These are phyloP conservation scores for Eupithecia inturbata DNA, from an alignment of 2,888 invertebrate genomes.

Conservation along the genomic window DNA sequence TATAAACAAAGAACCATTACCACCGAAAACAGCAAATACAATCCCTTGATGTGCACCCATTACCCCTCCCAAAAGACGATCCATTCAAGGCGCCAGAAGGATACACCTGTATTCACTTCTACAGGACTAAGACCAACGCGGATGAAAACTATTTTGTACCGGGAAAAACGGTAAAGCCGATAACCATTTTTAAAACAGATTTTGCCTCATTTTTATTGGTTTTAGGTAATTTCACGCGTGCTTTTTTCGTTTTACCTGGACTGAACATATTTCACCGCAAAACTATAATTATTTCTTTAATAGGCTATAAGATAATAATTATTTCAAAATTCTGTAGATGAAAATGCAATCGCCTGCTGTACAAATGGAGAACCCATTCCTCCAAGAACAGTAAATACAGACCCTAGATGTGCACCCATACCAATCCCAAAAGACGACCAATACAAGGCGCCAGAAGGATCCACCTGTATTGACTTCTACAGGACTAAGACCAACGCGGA, in stretches of 20 bases:
- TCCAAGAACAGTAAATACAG: neutral
- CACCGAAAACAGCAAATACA: neutral
- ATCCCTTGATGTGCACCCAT: conserved; percentile 21
- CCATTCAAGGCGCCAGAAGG: conserved; percentile 29
- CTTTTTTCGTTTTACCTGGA: neutral
- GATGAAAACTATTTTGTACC: conserved; percentile 20
- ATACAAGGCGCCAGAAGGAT: conserved; percentile 28
- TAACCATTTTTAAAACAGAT: neutral
- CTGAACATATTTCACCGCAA: neutral
- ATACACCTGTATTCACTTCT: conserved; percentile 28
- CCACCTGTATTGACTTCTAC: conserved; percentile 26
- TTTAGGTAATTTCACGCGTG: neutral
- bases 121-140: conserved; percentile 17
- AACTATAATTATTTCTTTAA: neutral
- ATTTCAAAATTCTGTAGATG: conserved; percentile 5
- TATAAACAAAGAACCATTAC: conserved; percentile 25
- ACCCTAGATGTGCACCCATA: conserved; percentile 21
- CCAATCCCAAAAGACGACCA: conserved; percentile 22
- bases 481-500: conserved; percentile 22
- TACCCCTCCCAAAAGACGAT: conserved; percentile 18
- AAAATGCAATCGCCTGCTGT: conserved; percentile 15
- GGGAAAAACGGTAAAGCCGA: conserved; percentile 16
- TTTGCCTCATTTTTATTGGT: neutral
- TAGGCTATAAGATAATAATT: neutral
- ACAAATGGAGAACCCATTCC: conserved; percentile 29